Evolutionary conservation across 2,888 invertebrate genomes (phyloP).

Genomic region (Ditula angustiorana): DNA sequence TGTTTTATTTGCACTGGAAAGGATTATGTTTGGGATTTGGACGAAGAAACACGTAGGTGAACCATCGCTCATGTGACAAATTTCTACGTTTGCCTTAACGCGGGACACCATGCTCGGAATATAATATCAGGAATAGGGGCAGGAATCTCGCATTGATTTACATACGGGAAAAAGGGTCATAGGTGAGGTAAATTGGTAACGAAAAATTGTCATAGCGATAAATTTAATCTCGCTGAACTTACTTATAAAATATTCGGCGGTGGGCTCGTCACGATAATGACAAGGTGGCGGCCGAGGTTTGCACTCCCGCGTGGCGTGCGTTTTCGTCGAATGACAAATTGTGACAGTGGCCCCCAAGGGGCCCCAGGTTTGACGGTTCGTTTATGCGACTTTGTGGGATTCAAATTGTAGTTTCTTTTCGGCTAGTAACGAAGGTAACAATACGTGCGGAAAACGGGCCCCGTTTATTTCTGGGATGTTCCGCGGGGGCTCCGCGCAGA

Average conservation of each 20-base stretch:
- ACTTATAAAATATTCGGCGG: slow-evolving; percentile 17
- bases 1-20: slow-evolving; percentile 79
- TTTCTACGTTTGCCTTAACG: slow-evolving; percentile 85
- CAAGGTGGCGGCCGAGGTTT: slow-evolving; percentile 15
- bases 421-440: slow-evolving; percentile 77
- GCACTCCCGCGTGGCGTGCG: slow-evolving; percentile 10
- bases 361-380: slow-evolving; percentile 74
- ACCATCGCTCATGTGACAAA: slow-evolving; percentile 86
- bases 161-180: slow-evolving; percentile 60
- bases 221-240: slow-evolving; percentile 21
- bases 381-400: slow-evolving; percentile 76
- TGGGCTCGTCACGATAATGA: slow-evolving; percentile 28
- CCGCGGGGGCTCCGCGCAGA: slow-evolving; percentile 64
- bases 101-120: slow-evolving; percentile 82
- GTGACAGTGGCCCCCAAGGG: slow-evolving; percentile 69
- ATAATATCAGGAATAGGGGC: slow-evolving; percentile 72
- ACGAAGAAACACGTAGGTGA: slow-evolving; percentile 83
- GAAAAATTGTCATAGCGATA: slow-evolving; percentile 27
- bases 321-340: slow-evolving; percentile 54
- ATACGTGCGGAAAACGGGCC: slow-evolving; percentile 78
- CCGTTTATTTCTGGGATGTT: slow-evolving; percentile 68
- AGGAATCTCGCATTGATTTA: slow-evolving; percentile 79
- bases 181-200: slow-evolving; percentile 36
- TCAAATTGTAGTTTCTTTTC: slow-evolving; percentile 79
- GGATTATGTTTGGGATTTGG: slow-evolving; percentile 84